Evolutionary conservation across 1,140 invertebrate species (phyloP), one percentile per base, ranked within the genome.

Genomic region (Orussus abietinus): DNA sequence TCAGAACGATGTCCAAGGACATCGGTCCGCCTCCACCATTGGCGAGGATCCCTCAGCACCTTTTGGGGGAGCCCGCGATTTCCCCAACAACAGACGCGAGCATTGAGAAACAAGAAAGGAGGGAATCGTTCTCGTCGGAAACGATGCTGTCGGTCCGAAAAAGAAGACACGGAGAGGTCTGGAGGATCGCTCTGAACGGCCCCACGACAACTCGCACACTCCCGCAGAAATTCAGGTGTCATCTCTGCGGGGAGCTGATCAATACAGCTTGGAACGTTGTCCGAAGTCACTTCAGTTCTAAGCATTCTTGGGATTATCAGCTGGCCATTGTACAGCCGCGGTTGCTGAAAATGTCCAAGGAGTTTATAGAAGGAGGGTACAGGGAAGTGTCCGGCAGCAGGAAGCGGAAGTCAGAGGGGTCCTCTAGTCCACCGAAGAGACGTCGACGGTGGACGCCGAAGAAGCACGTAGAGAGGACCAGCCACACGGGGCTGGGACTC

Each of bases 181-280:
- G 44, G 11, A 44, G 62, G 15, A 57, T 69, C 2, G 65, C 66
- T 5, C 11, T 71, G 2, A 63, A 62, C 36, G 53, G 54, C 10
- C 53, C 62, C 5, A 33, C n/a, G 4, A 2, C 6, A 46, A 46
- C 12, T 28, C 40, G 2, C 21, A 47, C 2, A 34, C 45, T 7
- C 5, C 25, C 21, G 2, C 25, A 60, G 6, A 42, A 64, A 39
- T 70, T 63, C 10, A 51, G 56, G n/a, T 73, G 70, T 18, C 66
- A 70, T 29, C 33, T 68, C 1, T 73, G 70, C 18, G 53, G 55
- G 0, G 62, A 69, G 15, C 14, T 53, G 4, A 64, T 73, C 13
- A 64, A 64, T 17, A 68, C 68, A 4, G 57, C 57, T 1, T 63
- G 51, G 53, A 49, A 53, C 0, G 44, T 64, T 0, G 26, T 67